These are phyloP conservation scores for Helobdella robusta DNA, from an alignment of 2,888 invertebrate species.

Conservation along the genomic window DNA sequence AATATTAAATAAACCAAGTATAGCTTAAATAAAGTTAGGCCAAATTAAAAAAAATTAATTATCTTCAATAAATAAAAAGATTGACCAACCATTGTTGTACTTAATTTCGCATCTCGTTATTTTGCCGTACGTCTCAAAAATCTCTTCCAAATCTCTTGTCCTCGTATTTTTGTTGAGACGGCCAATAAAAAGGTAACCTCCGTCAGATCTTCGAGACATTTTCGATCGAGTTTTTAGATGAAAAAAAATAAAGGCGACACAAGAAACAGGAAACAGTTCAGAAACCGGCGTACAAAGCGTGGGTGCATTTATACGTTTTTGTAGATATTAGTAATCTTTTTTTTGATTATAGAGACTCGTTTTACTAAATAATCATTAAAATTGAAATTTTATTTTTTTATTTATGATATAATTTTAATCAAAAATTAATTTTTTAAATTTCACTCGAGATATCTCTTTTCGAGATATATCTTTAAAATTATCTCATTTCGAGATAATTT, in stretches of 20 bases:
- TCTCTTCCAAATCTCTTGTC: conserved; percentile 47
- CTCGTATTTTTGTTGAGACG: conserved; percentile 46
- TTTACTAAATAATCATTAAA: neutral
- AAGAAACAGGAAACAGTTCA: neutral
- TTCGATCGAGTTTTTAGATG: neutral
- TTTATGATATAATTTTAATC: too few species aligned
- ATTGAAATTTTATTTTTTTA: too few species aligned
- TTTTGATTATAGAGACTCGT: neutral
- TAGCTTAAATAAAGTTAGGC: too few species aligned
- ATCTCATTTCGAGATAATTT: too few species aligned
- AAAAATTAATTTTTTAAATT: too few species aligned
- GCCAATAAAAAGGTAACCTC: conserved; percentile 47
- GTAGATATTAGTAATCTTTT: neutral
- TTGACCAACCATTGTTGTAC: conserved; percentile 40
- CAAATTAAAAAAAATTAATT: too few species aligned
- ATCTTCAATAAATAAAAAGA: too few species aligned
- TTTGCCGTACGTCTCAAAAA: conserved; percentile 49
- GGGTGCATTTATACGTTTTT: neutral
- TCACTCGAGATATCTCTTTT: too few species aligned
- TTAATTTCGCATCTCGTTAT: conserved; percentile 50
- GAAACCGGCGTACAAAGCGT: neutral
- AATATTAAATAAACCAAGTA: too few species aligned
- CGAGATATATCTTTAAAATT: too few species aligned
- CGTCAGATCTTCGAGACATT: conserved; percentile 32
- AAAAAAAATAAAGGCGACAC: neutral